Conservation (phyloP, 2,797 vertebrate genomes). For the Coregonus sp. region DNA sequence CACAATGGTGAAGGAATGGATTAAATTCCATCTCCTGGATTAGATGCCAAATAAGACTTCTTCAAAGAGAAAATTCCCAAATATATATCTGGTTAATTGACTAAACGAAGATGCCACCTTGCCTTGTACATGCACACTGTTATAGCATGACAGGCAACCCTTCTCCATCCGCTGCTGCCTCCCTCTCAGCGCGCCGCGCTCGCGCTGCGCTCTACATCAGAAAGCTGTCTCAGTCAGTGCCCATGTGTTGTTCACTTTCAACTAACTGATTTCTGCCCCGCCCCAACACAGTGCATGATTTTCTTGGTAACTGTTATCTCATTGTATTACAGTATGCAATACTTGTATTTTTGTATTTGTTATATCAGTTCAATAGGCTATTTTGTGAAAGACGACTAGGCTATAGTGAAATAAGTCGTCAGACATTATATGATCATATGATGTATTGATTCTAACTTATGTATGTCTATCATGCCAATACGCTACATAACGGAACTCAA, state of each 20-base stretch:
- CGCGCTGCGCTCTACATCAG: constrained; percentile 36
- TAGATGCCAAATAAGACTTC: not conserved
- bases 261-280: constrained; percentile 57
- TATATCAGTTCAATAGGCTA: not conserved
- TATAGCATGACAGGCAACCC: not conserved
- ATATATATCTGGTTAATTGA: constrained; percentile 1
- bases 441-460: not conserved
- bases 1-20: constrained; percentile 7
- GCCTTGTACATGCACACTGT: not conserved
- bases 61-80: not conserved
- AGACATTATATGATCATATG: not conserved
- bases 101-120: constrained; percentile 1
- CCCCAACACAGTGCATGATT: constrained; percentile 34
- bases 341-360: not conserved
- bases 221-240: constrained; percentile 42
- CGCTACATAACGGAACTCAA: not conserved
- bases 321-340: not conserved
- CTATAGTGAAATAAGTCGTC: not conserved
- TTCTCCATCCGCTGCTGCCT: constrained; percentile 49
- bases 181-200: constrained; percentile 54
- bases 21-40: not conserved
- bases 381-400: constrained; percentile 1
- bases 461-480: not conserved
- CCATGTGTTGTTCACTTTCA: constrained; percentile 62
- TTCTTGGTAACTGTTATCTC: not conserved